A percentile compares a stretch with the other conserved stretches of the same genome.
Conservation (phyloP, 1,140 invertebrate genomes). For the Cheumatopsyche charites region DNA sequence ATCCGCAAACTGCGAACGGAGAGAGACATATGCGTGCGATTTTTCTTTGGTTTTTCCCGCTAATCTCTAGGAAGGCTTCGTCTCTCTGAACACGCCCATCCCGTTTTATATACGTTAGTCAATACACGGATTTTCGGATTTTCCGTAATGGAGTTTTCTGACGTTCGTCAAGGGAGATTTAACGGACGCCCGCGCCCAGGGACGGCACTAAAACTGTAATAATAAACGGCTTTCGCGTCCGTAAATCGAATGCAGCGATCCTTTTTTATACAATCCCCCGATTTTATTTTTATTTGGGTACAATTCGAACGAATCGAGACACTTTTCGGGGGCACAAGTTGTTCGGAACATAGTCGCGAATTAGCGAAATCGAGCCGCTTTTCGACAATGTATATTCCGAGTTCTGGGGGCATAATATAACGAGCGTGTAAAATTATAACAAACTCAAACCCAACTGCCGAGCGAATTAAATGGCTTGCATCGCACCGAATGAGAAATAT, state of each 20-base stretch:
- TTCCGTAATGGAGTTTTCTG: slow-evolving; percentile 19
- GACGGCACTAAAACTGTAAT: background rate
- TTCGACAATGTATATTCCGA: background rate
- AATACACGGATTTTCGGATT: slow-evolving; percentile 17
- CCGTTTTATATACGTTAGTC: slow-evolving; percentile 15
- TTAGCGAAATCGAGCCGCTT: no score
- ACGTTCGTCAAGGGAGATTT: slow-evolving; percentile 19
- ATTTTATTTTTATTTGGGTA: background rate
- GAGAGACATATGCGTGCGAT: slow-evolving; percentile 1
- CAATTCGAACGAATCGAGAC: background rate
- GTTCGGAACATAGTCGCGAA: no score
- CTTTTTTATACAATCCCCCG: background rate
- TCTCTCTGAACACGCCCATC: background rate
- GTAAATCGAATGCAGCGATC: no score
- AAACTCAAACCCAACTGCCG: slow-evolving; percentile 28
- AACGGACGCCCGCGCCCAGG: slow-evolving; percentile 1
- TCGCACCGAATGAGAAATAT: slow-evolving; percentile 25
- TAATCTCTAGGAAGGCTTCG: background rate
- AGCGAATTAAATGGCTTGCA: slow-evolving; percentile 27
- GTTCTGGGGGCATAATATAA: slow-evolving; percentile 15
- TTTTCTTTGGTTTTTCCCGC: slow-evolving; percentile 14
- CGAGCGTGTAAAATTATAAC: slow-evolving; percentile 27
- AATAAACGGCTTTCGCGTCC: background rate
- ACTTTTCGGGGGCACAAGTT: background rate
- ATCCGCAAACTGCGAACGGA: no score